These are phyloP conservation scores for Microcebus lehilahytsara DNA, from an alignment of 2,113 vertebrate genomes.

Conservation along the genomic window DNA sequence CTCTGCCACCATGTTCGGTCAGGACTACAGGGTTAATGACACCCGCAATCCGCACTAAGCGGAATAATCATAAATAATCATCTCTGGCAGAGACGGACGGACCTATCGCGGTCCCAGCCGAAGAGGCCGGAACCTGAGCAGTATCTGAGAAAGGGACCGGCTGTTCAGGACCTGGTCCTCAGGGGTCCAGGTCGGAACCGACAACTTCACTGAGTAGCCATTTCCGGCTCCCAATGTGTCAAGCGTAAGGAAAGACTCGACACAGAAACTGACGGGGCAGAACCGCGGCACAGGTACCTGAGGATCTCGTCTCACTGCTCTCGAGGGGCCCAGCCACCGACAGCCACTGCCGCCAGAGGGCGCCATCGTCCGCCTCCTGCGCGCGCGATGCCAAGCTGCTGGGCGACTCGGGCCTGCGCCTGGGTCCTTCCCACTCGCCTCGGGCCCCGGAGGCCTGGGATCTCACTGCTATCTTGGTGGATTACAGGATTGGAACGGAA, in stretches of 20 bases:
- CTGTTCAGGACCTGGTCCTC: not conserved
- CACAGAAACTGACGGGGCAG: not conserved
- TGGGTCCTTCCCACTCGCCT: rapidly evolving
- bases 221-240: not conserved
- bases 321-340: not conserved
- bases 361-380: not conserved
- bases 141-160: not conserved
- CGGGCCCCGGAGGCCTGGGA: rapidly evolving
- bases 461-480: rapidly evolving
- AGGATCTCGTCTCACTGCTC: not conserved
- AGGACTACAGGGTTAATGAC: not conserved
- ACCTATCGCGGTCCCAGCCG: rapidly evolving
- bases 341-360: not conserved
- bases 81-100: not conserved
- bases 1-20: not conserved
- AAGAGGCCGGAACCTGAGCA: not conserved
- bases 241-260: not conserved
- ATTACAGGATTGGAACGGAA: rapidly evolving
- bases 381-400: rapidly evolving
- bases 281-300: too few species aligned
- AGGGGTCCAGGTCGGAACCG: rapidly evolving
- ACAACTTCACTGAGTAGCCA: not conserved
- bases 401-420: rapidly evolving
- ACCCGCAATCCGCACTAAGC: not conserved
- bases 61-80: not conserved